phyloP scores from a whole-genome alignment of 1,140 invertebrate genomes.

The Melanaphis sacchari region DNA sequence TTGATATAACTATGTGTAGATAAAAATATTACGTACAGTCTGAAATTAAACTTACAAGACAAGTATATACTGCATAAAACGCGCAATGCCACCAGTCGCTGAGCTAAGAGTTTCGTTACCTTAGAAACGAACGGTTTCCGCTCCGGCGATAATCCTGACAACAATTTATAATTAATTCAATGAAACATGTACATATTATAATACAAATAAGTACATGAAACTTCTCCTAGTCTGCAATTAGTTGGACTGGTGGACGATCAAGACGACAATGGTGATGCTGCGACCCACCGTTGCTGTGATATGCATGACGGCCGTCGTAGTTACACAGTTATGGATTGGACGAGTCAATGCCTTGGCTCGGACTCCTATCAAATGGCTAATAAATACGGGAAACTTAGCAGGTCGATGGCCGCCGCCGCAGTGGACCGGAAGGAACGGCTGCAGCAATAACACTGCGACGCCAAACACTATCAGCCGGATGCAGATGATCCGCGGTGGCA shows the following conservation, averaged over 20 bases:
- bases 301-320: background rate
- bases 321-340: background rate
- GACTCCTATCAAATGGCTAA: background rate
- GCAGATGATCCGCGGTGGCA: constrained; percentile 2
- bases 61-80: background rate
- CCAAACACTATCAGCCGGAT: constrained; percentile 16
- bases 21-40: too few species aligned
- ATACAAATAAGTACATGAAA: background rate
- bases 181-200: background rate
- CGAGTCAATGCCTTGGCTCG: background rate
- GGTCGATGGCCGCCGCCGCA: background rate
- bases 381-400: background rate
- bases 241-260: background rate
- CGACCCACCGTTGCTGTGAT: background rate
- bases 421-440: background rate
- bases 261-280: background rate
- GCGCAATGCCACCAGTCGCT: background rate
- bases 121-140: background rate
- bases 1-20: too few species aligned
- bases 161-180: too few species aligned
- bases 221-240: background rate
- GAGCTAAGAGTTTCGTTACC: background rate
- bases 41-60: too few species aligned
- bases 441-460: background rate
- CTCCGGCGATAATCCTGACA: background rate